phyloP scores from a whole-genome alignment of 1,140 invertebrate species.

The Leucophenga varia region DNA sequence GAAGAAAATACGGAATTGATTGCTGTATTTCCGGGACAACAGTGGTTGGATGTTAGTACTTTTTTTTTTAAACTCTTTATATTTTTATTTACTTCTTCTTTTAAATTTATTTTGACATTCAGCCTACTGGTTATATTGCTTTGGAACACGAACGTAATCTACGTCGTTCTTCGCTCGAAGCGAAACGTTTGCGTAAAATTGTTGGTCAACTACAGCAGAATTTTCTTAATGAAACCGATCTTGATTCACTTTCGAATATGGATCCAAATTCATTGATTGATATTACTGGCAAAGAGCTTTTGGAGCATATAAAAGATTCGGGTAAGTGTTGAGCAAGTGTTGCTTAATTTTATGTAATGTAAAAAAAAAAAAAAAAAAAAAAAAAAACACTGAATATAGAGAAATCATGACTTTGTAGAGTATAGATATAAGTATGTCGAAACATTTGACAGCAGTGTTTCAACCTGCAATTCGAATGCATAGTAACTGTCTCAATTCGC shows the following conservation, averaged over 20 bases:
- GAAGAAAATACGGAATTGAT: conserved; percentile 81
- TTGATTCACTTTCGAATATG: conserved; percentile 81
- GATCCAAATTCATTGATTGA: conserved; percentile 79
- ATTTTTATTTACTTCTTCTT: neutral
- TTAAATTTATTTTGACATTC: neutral
- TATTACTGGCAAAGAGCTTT: conserved; percentile 75
- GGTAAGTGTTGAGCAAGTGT: conserved; percentile 66
- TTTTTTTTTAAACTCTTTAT: neutral
- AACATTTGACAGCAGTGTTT: too few species aligned
- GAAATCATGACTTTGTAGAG: too few species aligned
- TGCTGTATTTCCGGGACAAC: conserved; percentile 73
- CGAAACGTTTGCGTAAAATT: conserved; percentile 62
- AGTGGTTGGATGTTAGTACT: conserved; percentile 64
- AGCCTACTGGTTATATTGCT: conserved; percentile 47
- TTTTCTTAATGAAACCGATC: conserved; percentile 72
- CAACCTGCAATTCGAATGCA: too few species aligned
- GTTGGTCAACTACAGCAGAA: conserved; percentile 75
- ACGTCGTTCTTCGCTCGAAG: conserved; percentile 59
- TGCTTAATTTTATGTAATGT: too few species aligned
- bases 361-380: too few species aligned
- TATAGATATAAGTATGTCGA: too few species aligned
- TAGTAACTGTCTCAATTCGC: too few species aligned
- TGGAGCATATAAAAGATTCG: conserved; percentile 79
- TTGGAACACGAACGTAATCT: too few species aligned
- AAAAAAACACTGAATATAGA: too few species aligned